phyloP scores from a whole-genome alignment of 2,797 vertebrate genomes.

The Falco berigora region DNA sequence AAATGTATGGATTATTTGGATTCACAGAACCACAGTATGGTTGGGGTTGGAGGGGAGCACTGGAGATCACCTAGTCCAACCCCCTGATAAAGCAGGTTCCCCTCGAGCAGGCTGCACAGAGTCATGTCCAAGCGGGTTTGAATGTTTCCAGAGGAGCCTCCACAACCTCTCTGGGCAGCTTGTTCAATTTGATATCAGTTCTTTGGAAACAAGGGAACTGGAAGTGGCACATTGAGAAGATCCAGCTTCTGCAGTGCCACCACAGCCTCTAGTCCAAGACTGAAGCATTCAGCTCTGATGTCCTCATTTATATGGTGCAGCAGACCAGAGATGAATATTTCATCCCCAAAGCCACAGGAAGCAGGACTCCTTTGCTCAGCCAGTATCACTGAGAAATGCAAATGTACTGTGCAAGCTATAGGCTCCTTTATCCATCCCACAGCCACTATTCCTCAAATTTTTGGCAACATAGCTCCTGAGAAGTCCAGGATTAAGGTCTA shows the following conservation, averaged over 20 bases:
- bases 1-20: not conserved
- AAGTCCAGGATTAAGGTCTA: not conserved
- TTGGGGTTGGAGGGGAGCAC: too few species aligned
- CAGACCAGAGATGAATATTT: not conserved
- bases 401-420: not conserved
- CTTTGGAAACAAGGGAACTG: not conserved
- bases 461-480: too few species aligned
- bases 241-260: not conserved
- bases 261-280: not conserved
- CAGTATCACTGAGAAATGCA: not conserved
- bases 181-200: too few species aligned
- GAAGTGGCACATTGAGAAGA: not conserved
- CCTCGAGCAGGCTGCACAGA: too few species aligned
- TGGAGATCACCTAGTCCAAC: too few species aligned
- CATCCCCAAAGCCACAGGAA: not conserved
- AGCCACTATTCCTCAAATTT: not conserved
- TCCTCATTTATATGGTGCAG: not conserved
- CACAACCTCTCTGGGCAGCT: too few species aligned
- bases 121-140: too few species aligned
- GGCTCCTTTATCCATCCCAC: not conserved
- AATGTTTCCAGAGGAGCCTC: too few species aligned
- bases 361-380: not conserved
- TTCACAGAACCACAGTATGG: not conserved
- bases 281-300: not conserved
- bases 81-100: too few species aligned